Evolutionary conservation across 2,113 vertebrate species (phyloP).

Genomic region (Riparia riparia): DNA sequence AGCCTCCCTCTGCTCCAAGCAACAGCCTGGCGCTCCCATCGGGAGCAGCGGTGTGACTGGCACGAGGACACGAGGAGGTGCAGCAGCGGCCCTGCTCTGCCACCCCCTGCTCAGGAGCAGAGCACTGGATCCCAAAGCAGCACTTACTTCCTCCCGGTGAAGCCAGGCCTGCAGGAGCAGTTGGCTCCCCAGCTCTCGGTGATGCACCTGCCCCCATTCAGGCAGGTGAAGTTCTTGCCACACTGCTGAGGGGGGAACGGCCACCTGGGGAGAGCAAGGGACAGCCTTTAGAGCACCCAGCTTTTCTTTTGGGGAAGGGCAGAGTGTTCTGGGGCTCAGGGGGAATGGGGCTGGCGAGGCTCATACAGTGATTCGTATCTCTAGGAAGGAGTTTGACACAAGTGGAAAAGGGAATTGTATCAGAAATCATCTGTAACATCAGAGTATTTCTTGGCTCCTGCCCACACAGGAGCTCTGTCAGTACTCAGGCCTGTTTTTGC

Average conservation of each 20-base stretch:
- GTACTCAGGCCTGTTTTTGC: background rate
- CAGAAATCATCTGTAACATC: background rate
- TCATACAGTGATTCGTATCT: background rate
- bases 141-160: slow-evolving; percentile 83
- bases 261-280: slow-evolving; percentile 75
- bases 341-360: accelerated
- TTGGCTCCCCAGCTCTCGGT: slow-evolving; percentile 82
- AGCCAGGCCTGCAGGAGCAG: slow-evolving; percentile 89
- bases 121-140: background rate
- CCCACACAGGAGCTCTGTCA: background rate
- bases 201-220: slow-evolving; percentile 79
- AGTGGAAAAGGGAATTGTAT: background rate
- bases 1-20: background rate
- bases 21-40: accelerated
- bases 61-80: background rate
- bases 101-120: accelerated
- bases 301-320: background rate
- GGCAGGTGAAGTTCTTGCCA: slow-evolving; percentile 81
- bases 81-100: background rate
- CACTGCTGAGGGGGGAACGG: slow-evolving; percentile 82
- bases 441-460: background rate
- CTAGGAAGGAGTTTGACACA: background rate
- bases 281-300: background rate
- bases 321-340: accelerated
- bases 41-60: background rate